A percentile compares a stretch with the other conserved stretches of the same genome.
Evolutionary conservation across 2,113 vertebrate genomes (phyloP).

Genomic region (Larimichthys crocea): DNA sequence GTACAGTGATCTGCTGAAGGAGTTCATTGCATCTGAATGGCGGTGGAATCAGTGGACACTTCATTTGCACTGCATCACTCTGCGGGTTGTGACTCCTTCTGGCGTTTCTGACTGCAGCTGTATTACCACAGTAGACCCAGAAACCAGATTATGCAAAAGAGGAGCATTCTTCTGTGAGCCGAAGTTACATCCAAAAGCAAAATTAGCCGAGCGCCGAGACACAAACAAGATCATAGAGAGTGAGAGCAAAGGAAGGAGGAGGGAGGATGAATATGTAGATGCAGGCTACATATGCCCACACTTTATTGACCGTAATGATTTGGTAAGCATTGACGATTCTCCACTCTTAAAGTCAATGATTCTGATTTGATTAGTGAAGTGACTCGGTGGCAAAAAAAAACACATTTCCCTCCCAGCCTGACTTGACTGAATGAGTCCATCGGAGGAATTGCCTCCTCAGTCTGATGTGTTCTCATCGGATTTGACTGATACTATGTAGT

Average conservation of each 20-base stretch:
- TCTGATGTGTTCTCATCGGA: conserved; percentile 37
- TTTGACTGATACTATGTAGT: conserved; percentile 21
- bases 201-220: conserved; percentile 59
- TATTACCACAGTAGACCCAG: conserved; percentile 57
- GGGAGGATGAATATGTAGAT: conserved; percentile 34
- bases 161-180: conserved; percentile 59
- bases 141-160: conserved; percentile 72
- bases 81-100: conserved; percentile 42
- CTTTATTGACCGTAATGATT: conserved; percentile 69
- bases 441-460: conserved; percentile 30
- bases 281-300: conserved; percentile 55
- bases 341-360: conserved; percentile 55
- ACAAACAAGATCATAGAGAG: conserved; percentile 61
- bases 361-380: conserved; percentile 70
- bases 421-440: conserved; percentile 50
- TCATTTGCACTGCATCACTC: conserved; percentile 49
- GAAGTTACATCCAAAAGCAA: conserved; percentile 68
- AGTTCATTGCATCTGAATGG: conserved; percentile 33
- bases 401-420: conserved; percentile 35
- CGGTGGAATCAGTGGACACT: conserved; percentile 42
- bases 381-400: conserved; percentile 42
- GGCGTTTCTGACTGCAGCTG: conserved; percentile 47
- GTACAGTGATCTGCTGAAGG: conserved; percentile 15
- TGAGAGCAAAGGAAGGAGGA: conserved; percentile 27
- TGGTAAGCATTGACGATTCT: conserved; percentile 42